A percentile compares a stretch with the other conserved stretches of the same genome.
phyloP scores from a whole-genome alignment of 2,797 vertebrate genomes.

The Rhabdophis nuchalis region DNA sequence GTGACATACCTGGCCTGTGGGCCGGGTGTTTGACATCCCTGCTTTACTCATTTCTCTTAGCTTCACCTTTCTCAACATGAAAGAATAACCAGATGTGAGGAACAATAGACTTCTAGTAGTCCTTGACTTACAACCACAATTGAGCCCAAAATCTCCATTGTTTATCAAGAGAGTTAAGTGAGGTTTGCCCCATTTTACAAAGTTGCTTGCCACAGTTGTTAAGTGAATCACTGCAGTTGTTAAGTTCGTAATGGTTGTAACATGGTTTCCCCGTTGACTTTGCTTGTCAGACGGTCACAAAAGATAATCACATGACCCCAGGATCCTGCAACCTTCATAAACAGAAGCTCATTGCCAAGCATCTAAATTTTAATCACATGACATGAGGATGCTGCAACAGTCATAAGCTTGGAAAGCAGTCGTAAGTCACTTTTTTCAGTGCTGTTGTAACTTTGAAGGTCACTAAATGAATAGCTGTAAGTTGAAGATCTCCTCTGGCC shows the following conservation, averaged over 20 bases:
- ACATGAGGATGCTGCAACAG: background rate
- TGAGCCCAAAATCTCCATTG: background rate
- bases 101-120: background rate
- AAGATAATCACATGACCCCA: background rate
- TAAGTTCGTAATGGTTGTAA: background rate
- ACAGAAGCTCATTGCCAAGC: background rate
- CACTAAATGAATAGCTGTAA: background rate
- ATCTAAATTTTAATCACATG: background rate
- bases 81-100: background rate
- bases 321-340: background rate
- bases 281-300: background rate
- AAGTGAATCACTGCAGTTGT: background rate
- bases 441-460: background rate
- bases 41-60: background rate
- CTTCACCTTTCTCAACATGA: no score
- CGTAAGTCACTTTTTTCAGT: background rate
- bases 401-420: background rate
- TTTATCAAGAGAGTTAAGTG: background rate
- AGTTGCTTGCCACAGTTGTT: background rate
- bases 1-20: no score
- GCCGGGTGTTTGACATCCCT: no score
- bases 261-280: background rate
- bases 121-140: background rate
- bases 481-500: background rate
- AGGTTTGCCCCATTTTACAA: background rate